A percentile compares a stretch with the other conserved stretches of the same genome.
phyloP scores from a whole-genome alignment of 2,888 invertebrate species.

The Diadegma fenestrale region DNA sequence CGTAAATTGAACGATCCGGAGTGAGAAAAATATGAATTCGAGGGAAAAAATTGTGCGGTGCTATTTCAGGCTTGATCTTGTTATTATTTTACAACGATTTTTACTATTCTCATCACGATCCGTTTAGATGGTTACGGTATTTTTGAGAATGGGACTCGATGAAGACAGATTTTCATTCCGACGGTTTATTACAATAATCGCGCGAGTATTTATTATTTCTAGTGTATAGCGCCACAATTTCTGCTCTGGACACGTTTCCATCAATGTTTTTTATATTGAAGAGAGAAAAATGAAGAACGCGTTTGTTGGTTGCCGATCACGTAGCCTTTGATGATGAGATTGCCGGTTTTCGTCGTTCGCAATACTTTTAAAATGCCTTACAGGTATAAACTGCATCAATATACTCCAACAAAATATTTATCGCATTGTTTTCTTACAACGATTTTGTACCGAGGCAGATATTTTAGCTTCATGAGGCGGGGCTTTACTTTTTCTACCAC shows the following conservation, averaged over 20 bases:
- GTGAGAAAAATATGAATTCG: too few relatives aligned
- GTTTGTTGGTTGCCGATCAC: slow-evolving; percentile 57
- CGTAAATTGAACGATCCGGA: too few relatives aligned
- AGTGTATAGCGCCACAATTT: slow-evolving; percentile 1
- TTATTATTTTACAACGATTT: too few relatives aligned
- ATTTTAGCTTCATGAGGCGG: slow-evolving; percentile 35
- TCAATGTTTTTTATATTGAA: slow-evolving; percentile 50
- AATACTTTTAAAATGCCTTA: neutral
- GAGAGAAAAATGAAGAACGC: slow-evolving; percentile 7
- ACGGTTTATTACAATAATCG: slow-evolving; percentile 44
- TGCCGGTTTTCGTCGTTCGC: slow-evolving; percentile 28
- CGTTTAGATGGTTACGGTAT: too few relatives aligned
- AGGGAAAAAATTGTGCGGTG: too few relatives aligned
- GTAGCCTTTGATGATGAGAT: slow-evolving; percentile 40
- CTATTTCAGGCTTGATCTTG: too few relatives aligned
- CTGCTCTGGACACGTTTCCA: slow-evolving; percentile 45
- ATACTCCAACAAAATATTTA: slow-evolving; percentile 39
- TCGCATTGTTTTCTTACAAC: slow-evolving; percentile 45
- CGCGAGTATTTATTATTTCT: slow-evolving; percentile 53
- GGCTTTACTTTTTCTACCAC: slow-evolving; percentile 2
- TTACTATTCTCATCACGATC: too few relatives aligned
- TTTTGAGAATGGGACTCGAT: neutral
- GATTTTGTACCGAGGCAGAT: slow-evolving; percentile 37
- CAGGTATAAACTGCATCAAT: slow-evolving; percentile 7
- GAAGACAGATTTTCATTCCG: neutral